phyloP scores from a whole-genome alignment of 2,797 vertebrate species.

The Macropus fuliginosus region DNA sequence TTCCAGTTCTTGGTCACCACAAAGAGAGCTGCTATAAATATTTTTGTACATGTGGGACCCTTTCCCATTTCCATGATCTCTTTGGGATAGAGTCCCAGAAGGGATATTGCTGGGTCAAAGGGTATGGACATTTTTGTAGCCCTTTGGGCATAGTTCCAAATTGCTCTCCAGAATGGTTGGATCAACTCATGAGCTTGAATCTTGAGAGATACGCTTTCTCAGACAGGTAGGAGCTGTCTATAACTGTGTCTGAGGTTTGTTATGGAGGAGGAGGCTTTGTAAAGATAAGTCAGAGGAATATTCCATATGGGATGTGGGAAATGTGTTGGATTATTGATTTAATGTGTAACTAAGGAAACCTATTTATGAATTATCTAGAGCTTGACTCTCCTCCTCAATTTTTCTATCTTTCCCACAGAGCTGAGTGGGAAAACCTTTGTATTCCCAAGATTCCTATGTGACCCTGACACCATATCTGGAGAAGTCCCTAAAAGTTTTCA shows the following conservation, averaged over 20 bases:
- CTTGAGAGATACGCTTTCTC: background rate
- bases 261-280: background rate
- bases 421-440: constrained; percentile 80
- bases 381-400: background rate
- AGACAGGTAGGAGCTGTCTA: constrained; percentile 69
- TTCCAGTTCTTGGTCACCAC: no score
- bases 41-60: no score
- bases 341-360: background rate
- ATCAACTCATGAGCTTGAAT: background rate
- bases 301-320: background rate
- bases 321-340: background rate
- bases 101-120: no score
- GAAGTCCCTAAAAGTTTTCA: constrained; percentile 55
- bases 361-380: background rate
- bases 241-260: background rate
- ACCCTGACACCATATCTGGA: constrained; percentile 42
- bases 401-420: constrained; percentile 60
- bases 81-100: no score
- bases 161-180: no score
- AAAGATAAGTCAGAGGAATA: background rate
- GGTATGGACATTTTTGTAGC: no score
- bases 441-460: constrained; percentile 73
- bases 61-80: no score
- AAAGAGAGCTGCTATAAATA: no score
- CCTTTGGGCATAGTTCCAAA: no score